A percentile compares a stretch with the other conserved stretches of the same genome.
These are phyloP conservation scores for Uropetala carovei DNA, from an alignment of 2,888 invertebrate genomes.

Conservation along the genomic window DNA sequence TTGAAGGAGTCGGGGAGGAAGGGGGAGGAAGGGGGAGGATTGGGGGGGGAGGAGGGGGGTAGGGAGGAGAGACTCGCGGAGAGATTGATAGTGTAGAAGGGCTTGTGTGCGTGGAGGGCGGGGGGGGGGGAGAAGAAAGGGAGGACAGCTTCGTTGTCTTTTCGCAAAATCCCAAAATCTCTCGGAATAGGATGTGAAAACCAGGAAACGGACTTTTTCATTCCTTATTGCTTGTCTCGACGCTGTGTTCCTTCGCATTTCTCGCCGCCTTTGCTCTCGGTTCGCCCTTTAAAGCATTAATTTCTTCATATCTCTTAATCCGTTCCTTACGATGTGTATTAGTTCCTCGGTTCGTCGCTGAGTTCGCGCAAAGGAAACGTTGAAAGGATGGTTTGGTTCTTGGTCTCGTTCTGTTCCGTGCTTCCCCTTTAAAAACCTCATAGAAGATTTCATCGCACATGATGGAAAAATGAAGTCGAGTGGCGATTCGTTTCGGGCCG, in stretches of 20 bases:
- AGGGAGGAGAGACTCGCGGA: not conserved
- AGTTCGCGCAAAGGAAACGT: not conserved
- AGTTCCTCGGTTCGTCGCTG: not conserved
- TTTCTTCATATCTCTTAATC: not conserved
- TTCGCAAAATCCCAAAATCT: constrained; percentile 6
- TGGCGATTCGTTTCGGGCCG: too few species aligned
- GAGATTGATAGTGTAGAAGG: not conserved
- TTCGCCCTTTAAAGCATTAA: constrained; percentile 6
- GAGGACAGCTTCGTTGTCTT: not conserved
- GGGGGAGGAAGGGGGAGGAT: not conserved
- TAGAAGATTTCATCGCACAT: too few species aligned
- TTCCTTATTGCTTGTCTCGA: constrained; percentile 12
- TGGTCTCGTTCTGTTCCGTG: not conserved
- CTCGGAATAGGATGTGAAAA: constrained; percentile 17
- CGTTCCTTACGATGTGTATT: not conserved
- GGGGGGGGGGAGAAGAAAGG: too few species aligned
- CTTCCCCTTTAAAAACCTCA: not conserved
- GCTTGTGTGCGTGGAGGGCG: not conserved
- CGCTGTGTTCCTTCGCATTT: not conserved
- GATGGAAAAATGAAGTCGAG: too few species aligned
- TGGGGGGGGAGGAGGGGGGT: not conserved
- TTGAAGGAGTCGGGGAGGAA: not conserved
- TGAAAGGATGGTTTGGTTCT: not conserved
- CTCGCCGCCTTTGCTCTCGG: not conserved
- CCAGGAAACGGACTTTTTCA: not conserved